Conservation (phyloP, 2,797 vertebrate genomes). For the Mus caroli region DNA sequence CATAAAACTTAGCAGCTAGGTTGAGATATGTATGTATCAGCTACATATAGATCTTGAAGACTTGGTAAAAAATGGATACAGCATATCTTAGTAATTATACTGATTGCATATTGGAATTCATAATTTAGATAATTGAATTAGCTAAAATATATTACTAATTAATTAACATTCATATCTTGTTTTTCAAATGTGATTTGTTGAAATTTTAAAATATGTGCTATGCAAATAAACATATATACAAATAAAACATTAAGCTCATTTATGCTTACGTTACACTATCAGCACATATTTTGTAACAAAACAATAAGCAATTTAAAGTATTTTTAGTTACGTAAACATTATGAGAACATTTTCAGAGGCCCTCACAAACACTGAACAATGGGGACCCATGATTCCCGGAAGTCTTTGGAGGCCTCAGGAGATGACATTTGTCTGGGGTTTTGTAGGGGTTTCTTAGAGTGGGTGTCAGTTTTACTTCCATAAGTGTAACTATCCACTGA, state of each 20-base stretch:
- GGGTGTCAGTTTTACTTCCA: neutral
- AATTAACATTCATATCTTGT: neutral
- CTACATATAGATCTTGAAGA: neutral
- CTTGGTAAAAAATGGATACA: constrained; percentile 3
- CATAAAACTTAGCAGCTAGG: constrained; percentile 38
- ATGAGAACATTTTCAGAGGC: constrained; percentile 15
- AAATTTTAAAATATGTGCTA: constrained; percentile 34
- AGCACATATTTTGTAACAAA: constrained; percentile 33
- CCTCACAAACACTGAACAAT: neutral
- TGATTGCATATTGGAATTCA: neutral
- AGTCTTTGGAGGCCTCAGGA: neutral
- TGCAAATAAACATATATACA: too few relatives aligned
- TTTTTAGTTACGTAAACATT: constrained; percentile 19
- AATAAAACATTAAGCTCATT: constrained; percentile 26
- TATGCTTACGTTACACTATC: neutral
- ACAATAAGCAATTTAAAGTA: neutral
- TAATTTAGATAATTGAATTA: constrained; percentile 8
- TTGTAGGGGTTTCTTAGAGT: neutral
- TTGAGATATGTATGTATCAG: constrained; percentile 3
- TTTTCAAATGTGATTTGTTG: neutral
- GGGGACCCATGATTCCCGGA: neutral
- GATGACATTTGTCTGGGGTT: neutral
- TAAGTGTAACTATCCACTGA: neutral
- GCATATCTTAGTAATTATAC: neutral
- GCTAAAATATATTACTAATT: constrained; percentile 37